Conservation (phyloP, 2,888 invertebrate genomes). For the Mechanitis mazaeus region DNA sequence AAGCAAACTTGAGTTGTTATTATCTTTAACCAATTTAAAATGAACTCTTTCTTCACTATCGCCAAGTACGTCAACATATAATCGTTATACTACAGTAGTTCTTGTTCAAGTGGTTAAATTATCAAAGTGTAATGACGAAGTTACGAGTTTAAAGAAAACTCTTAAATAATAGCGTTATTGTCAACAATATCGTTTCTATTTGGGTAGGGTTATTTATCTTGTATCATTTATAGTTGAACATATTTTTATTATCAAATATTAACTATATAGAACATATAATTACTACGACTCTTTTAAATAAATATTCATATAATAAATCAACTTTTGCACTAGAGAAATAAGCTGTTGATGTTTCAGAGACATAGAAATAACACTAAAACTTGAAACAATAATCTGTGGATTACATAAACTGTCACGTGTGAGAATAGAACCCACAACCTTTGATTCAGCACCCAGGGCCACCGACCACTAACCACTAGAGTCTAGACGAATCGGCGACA, state of each 20-base stretch:
- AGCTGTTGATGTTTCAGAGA: too few relatives aligned
- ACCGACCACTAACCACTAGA: too few relatives aligned
- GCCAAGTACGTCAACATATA: background rate
- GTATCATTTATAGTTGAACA: constrained; percentile 41
- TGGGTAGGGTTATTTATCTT: constrained; percentile 56
- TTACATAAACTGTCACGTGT: too few relatives aligned
- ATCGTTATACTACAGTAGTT: constrained; percentile 28
- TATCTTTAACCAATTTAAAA: constrained; percentile 52
- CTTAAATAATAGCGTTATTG: constrained; percentile 52
- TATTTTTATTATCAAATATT: background rate
- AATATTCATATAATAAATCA: too few relatives aligned
- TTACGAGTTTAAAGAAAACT: constrained; percentile 47
- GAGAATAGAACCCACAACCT: too few relatives aligned
- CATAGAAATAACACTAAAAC: too few relatives aligned
- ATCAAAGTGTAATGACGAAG: constrained; percentile 55
- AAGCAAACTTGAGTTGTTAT: constrained; percentile 64
- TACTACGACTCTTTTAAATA: too few relatives aligned
- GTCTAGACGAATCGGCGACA: too few relatives aligned
- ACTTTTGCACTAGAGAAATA: too few relatives aligned
- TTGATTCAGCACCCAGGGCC: too few relatives aligned
- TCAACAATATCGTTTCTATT: constrained; percentile 43
- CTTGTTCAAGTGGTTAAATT: constrained; percentile 43
- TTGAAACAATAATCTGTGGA: too few relatives aligned
- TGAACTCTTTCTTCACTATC: constrained; percentile 5
- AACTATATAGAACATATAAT: too few relatives aligned